phyloP scores from a whole-genome alignment of 2,797 vertebrate species.

The Adrianichthys oophorus region DNA sequence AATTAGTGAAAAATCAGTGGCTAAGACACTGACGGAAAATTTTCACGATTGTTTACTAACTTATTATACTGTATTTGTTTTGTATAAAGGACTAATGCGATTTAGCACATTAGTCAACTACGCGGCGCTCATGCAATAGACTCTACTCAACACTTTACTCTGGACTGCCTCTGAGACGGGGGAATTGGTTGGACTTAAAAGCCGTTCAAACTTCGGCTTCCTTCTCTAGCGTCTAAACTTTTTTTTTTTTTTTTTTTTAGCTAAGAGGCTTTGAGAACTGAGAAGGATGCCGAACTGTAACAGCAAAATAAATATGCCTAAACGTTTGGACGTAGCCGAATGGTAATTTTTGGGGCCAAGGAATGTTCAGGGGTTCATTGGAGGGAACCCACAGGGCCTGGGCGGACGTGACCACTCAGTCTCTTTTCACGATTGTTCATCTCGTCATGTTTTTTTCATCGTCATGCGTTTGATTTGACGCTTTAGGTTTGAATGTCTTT shows the following conservation, averaged over 20 bases:
- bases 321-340: conserved; percentile 58
- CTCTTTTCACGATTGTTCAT: conserved; percentile 79
- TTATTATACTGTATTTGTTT: conserved; percentile 68
- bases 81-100: conserved; percentile 67
- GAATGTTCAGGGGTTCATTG: conserved; percentile 77
- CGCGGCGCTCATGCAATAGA: conserved; percentile 78
- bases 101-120: conserved; percentile 68
- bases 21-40: conserved; percentile 63
- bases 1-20: conserved; percentile 69
- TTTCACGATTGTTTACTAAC: conserved; percentile 75
- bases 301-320: conserved; percentile 24
- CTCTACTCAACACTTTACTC: conserved; percentile 71
- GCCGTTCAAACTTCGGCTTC: conserved; percentile 63
- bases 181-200: conserved; percentile 69
- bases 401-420: conserved; percentile 77
- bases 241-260: conserved; percentile 1
- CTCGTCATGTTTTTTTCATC: conserved; percentile 64
- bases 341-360: conserved; percentile 59
- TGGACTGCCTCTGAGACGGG: conserved; percentile 65
- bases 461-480: conserved; percentile 59
- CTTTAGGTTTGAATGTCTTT: conserved; percentile 81
- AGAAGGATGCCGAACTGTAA: conserved; percentile 33
- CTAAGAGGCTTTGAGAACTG: not conserved
- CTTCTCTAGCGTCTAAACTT: conserved; percentile 31
- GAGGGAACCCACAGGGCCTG: conserved; percentile 66